These are phyloP conservation scores for Eulimnadia texana DNA, from an alignment of 1,140 invertebrate species.

Conservation along the genomic window DNA sequence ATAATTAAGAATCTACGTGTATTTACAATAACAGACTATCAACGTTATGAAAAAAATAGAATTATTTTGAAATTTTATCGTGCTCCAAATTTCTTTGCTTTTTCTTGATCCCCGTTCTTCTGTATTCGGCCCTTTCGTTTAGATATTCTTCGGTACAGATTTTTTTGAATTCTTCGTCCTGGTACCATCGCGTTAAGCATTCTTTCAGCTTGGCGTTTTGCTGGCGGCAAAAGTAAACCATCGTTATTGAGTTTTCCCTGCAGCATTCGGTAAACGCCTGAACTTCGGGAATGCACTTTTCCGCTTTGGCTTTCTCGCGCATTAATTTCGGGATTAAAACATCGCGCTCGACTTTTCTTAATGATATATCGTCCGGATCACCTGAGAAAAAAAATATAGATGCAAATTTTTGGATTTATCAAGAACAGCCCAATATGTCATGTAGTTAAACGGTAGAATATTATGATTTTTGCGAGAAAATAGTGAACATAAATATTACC, in stretches of 20 bases:
- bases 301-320: constrained; percentile 53
- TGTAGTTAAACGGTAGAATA: no score
- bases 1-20: neutral
- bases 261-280: constrained; percentile 59
- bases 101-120: constrained; percentile 54
- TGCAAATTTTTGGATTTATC: no score
- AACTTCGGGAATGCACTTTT: constrained; percentile 59
- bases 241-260: constrained; percentile 44
- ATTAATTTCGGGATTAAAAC: constrained; percentile 72
- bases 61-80: constrained; percentile 9
- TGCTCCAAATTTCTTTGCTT: constrained; percentile 30
- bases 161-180: constrained; percentile 54
- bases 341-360: constrained; percentile 70
- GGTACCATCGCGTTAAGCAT: constrained; percentile 59
- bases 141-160: constrained; percentile 64
- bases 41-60: neutral
- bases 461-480: no score
- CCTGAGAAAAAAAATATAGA: no score
- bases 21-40: neutral
- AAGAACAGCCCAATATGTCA: no score
- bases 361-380: constrained; percentile 61
- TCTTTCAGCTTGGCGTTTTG: constrained; percentile 49
- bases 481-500: no score
- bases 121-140: constrained; percentile 58
- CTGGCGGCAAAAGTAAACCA: constrained; percentile 55